Base-by-base conservation (phyloP, 2,888 invertebrate species). In the Drosophila cracens region DNA sequence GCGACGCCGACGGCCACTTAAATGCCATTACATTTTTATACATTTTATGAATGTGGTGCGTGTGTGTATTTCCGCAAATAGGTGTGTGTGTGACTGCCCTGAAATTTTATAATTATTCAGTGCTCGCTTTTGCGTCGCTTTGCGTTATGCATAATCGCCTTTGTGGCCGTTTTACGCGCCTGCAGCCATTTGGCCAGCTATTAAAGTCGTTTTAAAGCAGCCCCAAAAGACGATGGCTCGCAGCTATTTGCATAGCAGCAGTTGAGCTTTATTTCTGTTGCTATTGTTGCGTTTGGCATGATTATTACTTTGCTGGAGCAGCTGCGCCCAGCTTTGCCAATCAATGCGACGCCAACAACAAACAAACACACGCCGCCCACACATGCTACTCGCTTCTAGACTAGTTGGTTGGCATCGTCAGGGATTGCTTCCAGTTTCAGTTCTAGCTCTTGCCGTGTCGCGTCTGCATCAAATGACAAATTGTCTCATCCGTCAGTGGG, bases 21-120 rank as follows among this genome's bases (percentile, higher is more conserved):
- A 90, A 90, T 87, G 84, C 87, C 88, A 90, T 90, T 89, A 90
- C 82, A 90, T 80, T 90, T 90, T 86, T 82, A 79, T 87, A 79
- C 74, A 87, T 81, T 83, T 81, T 59, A 69, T 74, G 74, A 75
- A 76, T 79, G 75, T 61, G 56, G 70, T 71, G 82, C 70, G 71
- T 77, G 78, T 67, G 53, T 36, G 40, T 54, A 68, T 49, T 27
- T 56, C 57, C 21, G 61, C 48, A 58, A 54, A 53, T 34, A 53
- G 38, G 52, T 31, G 58, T 29, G 54, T 61, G 54, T 69, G 53
- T 31, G 59, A 18, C 27, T 46, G 74, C 58, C 58, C 71, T 69
- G 76, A 78, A 78, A 88, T 76, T 84, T 85, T 87, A 88, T 86
- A 90, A 90, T 90, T 90, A 90, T 90, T 87, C 90, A 88, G 83